Evolutionary conservation across 92 coral and sea anemone genomes (phyloP).

Genomic region (Epizoanthus rinbou): DNA sequence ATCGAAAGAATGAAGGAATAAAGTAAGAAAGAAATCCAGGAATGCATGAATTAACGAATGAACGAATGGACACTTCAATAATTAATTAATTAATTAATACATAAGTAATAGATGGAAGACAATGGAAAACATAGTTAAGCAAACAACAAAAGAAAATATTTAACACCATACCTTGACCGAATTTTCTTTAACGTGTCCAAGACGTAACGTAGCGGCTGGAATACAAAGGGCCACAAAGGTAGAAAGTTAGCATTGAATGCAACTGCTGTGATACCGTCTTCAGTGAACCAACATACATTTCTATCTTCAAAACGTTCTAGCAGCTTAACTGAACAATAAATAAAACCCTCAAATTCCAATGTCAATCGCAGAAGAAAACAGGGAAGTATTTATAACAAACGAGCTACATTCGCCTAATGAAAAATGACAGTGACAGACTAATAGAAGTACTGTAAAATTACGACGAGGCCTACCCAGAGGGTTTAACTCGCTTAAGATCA

Average conservation of each 20-base stretch:
- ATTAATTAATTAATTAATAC: background rate
- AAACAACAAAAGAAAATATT: too few relatives aligned
- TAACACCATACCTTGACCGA: slow-evolving; percentile 79
- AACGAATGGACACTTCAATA: background rate
- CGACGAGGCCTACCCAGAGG: too few relatives aligned
- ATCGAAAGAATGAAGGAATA: background rate
- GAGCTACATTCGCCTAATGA: too few relatives aligned
- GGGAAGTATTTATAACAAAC: too few relatives aligned
- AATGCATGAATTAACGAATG: background rate
- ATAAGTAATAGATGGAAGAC: background rate
- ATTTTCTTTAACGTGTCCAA: slow-evolving; percentile 79
- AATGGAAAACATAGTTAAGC: too few relatives aligned
- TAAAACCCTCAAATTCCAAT: too few relatives aligned
- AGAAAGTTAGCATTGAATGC: background rate
- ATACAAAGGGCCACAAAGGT: background rate
- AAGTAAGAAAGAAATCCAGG: background rate
- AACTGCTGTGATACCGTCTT: too few relatives aligned
- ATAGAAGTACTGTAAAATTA: background rate
- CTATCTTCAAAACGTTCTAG: too few relatives aligned
- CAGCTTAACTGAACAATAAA: too few relatives aligned
- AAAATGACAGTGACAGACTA: background rate
- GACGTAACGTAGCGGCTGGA: slow-evolving; percentile 91
- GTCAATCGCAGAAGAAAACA: too few relatives aligned
- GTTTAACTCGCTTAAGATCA: too few relatives aligned
- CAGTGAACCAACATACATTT: too few relatives aligned